Evolutionary conservation across 2,797 vertebrate species (phyloP).

Genomic region (Enteromius treurensis): DNA sequence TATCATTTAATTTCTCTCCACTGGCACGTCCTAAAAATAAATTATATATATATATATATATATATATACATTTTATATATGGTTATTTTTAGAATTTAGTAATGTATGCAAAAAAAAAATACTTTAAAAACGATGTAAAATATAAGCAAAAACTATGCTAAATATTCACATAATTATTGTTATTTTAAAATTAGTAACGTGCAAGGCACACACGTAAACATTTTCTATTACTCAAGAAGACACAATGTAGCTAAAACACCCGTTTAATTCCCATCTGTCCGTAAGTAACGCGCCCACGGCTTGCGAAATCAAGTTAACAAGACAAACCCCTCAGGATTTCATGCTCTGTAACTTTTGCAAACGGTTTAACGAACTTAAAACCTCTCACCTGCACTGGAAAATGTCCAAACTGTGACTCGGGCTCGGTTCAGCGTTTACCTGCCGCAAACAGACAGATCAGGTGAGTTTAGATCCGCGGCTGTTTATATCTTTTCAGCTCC

Average conservation of each 20-base stretch:
- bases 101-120: not conserved
- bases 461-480: not conserved
- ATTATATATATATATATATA: not conserved
- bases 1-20: not conserved
- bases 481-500: not conserved
- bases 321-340: not conserved
- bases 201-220: not conserved
- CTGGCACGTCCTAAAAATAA: not conserved
- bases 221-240: not conserved
- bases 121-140: too few relatives aligned
- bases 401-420: not conserved
- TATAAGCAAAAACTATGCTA: not conserved
- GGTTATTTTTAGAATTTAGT: not conserved
- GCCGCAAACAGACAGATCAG: not conserved
- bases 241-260: not conserved
- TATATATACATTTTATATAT: not conserved
- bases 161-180: not conserved
- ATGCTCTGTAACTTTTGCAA: too few relatives aligned
- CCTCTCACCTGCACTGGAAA: slow-evolving; percentile 14
- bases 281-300: not conserved
- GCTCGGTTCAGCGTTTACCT: not conserved
- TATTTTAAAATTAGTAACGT: not conserved
- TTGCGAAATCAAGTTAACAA: not conserved
- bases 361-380: not conserved
- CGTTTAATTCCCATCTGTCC: not conserved